phyloP scores from a whole-genome alignment of 2,888 invertebrate genomes.

The Trilocha varians region DNA sequence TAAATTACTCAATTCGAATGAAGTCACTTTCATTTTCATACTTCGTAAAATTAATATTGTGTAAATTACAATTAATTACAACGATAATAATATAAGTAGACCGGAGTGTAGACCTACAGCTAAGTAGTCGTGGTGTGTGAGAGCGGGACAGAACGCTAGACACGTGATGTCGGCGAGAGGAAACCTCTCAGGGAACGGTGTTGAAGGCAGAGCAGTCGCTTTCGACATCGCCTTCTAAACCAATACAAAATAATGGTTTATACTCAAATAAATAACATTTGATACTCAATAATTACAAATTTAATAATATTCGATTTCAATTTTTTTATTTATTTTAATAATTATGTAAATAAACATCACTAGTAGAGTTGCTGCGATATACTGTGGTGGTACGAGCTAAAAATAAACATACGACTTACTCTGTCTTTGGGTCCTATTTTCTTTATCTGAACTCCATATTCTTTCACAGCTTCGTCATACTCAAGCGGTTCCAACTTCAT shows the following conservation, averaged over 20 bases:
- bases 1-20: no score
- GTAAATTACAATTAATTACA: constrained; percentile 16
- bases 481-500: constrained; percentile 52
- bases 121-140: constrained; percentile 30
- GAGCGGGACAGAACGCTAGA: constrained; percentile 43
- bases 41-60: neutral
- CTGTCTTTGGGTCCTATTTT: constrained; percentile 22
- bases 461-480: constrained; percentile 53
- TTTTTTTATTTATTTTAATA: no score
- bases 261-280: no score
- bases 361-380: no score
- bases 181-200: constrained; percentile 41
- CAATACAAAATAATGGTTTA: constrained; percentile 18
- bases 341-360: no score
- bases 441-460: constrained; percentile 61
- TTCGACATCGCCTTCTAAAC: constrained; percentile 15
- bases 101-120: constrained; percentile 51
- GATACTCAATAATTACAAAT: no score
- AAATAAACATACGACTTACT: constrained; percentile 24
- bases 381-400: no score
- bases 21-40: no score
- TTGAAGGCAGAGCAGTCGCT: constrained; percentile 17
- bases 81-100: constrained; percentile 38
- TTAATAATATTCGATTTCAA: no score
- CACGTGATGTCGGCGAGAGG: constrained; percentile 45